Evolutionary conservation across 1,140 invertebrate genomes (phyloP).

Genomic region (Mycetomoellerius zeteki): DNA sequence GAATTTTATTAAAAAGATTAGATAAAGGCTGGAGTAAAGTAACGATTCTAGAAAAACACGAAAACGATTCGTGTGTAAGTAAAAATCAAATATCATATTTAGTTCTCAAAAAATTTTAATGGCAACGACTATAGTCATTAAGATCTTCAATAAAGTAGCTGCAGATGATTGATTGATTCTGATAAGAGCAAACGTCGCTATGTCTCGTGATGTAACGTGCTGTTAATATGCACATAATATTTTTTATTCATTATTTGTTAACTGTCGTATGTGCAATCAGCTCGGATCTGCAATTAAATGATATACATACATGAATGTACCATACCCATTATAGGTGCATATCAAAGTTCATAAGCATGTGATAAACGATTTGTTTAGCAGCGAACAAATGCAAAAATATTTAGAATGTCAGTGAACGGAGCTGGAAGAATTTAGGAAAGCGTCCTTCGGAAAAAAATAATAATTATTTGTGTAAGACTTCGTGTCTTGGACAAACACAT

Average conservation of each 20-base stretch:
- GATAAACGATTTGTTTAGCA: conserved; percentile 58
- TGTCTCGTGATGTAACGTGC: background rate
- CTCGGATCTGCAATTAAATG: conserved; percentile 13
- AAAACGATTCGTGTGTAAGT: background rate
- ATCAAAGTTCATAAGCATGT: background rate
- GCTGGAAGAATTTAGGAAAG: background rate
- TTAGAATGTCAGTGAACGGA: background rate
- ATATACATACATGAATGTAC: background rate
- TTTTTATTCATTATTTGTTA: conserved; percentile 6
- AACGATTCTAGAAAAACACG: background rate
- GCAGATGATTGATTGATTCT: background rate
- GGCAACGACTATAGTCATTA: background rate
- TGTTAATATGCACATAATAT: background rate
- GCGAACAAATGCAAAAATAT: conserved; percentile 13
- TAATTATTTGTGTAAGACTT: conserved; percentile 36
- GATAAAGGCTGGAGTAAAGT: background rate
- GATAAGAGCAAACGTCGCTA: background rate
- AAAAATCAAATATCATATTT: background rate
- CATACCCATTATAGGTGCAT: background rate
- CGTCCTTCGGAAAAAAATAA: background rate
- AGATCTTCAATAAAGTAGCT: background rate
- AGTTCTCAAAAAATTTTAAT: background rate
- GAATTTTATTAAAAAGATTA: background rate
- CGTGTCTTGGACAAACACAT: background rate
- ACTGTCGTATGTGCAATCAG: conserved; percentile 12